phyloP scores from a whole-genome alignment of 2,888 invertebrate species.

The Steinernema scapterisci region DNA sequence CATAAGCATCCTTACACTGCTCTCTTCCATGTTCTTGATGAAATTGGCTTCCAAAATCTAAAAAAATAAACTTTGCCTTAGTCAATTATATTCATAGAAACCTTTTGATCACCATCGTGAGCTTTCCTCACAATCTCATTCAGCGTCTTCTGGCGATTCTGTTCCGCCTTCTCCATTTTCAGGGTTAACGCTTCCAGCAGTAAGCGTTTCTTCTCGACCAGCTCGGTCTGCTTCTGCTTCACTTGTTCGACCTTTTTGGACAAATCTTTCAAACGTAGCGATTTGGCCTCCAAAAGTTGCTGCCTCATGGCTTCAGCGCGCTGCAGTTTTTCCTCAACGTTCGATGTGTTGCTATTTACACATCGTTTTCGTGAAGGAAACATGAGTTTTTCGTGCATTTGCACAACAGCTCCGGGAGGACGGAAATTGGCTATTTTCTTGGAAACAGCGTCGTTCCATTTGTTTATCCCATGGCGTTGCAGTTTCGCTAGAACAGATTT shows the following conservation, averaged over 20 bases:
- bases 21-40: conserved; percentile 88
- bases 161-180: conserved; percentile 78
- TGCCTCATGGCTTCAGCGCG: conserved; percentile 86
- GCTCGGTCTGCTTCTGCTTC: conserved; percentile 80
- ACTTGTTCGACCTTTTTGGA: conserved; percentile 79
- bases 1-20: conserved; percentile 70
- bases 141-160: conserved; percentile 80
- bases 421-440: conserved; percentile 71
- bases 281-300: conserved; percentile 81
- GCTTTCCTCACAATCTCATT: conserved; percentile 84
- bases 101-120: conserved; percentile 93
- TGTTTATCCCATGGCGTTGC: conserved; percentile 2
- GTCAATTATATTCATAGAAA: conserved; percentile 45
- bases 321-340: conserved; percentile 77
- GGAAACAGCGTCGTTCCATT: conserved; percentile 70
- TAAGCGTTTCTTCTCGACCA: conserved; percentile 77
- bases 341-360: conserved; percentile 32
- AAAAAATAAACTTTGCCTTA: conserved; percentile 28
- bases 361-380: conserved; percentile 80
- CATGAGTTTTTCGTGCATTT: conserved; percentile 89
- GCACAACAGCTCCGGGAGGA: conserved; percentile 89
- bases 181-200: conserved; percentile 67
- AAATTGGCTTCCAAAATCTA: conserved; percentile 91
- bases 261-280: conserved; percentile 82
- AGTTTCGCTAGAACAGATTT: conserved; percentile 5